These are phyloP conservation scores for Odontothrips loti DNA, from an alignment of 2,888 invertebrate genomes.

Conservation along the genomic window DNA sequence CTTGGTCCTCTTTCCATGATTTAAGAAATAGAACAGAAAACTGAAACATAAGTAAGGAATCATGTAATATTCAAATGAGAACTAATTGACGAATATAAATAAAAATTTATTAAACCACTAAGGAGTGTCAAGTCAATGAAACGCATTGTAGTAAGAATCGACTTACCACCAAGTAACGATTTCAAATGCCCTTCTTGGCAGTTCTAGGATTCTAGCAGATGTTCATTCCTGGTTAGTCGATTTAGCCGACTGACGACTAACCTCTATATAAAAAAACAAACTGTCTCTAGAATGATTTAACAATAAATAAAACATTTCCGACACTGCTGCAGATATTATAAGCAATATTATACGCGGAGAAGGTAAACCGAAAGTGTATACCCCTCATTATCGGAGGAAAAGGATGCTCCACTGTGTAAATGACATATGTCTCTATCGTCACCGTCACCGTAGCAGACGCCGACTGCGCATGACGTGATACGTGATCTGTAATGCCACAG, in stretches of 20 bases:
- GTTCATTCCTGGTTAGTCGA: not conserved
- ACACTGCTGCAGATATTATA: not conserved
- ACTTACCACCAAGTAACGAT: not conserved
- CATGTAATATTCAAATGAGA: not conserved
- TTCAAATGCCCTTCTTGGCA: too few relatives aligned
- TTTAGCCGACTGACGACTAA: not conserved
- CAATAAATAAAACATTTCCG: not conserved
- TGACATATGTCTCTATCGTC: not conserved
- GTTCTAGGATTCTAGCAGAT: not conserved
- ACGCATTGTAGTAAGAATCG: not conserved
- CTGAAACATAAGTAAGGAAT: not conserved
- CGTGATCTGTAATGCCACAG: not conserved
- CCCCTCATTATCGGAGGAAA: not conserved
- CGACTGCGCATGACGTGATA: not conserved
- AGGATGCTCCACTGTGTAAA: not conserved
- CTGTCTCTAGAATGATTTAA: not conserved
- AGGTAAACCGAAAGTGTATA: not conserved
- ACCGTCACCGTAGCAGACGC: not conserved
- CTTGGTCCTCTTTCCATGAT: not conserved
- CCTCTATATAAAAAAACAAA: not conserved
- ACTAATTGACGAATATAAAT: not conserved
- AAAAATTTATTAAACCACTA: not conserved
- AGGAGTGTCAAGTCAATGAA: not conserved
- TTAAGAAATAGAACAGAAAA: not conserved
- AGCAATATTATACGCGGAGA: not conserved